Evolutionary conservation across 2,113 vertebrate genomes (phyloP), one percentile per base, ranked within the genome.

Genomic region (Ochotona princeps): DNA sequence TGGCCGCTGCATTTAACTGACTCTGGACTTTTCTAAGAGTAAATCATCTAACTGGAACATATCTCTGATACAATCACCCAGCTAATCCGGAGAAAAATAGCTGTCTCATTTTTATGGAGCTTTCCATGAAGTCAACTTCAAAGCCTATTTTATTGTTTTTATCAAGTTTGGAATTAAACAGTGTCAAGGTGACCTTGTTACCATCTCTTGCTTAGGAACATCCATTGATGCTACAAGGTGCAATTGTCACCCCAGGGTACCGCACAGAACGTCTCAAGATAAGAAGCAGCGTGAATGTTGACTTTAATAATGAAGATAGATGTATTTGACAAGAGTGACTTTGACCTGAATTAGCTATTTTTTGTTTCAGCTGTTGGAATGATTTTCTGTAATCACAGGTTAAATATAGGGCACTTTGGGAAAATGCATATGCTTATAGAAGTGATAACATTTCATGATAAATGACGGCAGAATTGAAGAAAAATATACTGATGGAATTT

Each of bases 401-500:
- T 88, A 70, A 79, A 18, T 79, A 44, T 74, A 89, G 65, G 35
- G 1, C 25, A 69, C 13, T 57, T 83, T 83, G 49, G 20, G 38
- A 21, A 85, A 92, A 72, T 60, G 2, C 9, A 51, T 26, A 83
- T 21, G 35, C 72, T 76, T 60, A 90, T 3, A 75, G 54, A 51
- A 10, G 61, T 81, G 61, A 76, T 12, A 65, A 4, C 78, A 83
- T 75, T 75, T 75, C 44, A 79, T 51, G 61, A 90, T 74, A 74
- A 81, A 81, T 91, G 85, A 63, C 49, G 8, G 84, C 20, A 3
- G 38, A 90, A 44, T 82, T 5, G 23, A 18, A 15, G 25, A 65
- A 88, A 82, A 38, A 95, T 75, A 90, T 66, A 35, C 18, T 75
- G 15, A 78, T 88, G 10, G 70, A 23, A 80, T 87, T 83, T 96